These are phyloP conservation scores for Glaucopsyche alexis DNA, from an alignment of 2,888 invertebrate species.

Conservation along the genomic window DNA sequence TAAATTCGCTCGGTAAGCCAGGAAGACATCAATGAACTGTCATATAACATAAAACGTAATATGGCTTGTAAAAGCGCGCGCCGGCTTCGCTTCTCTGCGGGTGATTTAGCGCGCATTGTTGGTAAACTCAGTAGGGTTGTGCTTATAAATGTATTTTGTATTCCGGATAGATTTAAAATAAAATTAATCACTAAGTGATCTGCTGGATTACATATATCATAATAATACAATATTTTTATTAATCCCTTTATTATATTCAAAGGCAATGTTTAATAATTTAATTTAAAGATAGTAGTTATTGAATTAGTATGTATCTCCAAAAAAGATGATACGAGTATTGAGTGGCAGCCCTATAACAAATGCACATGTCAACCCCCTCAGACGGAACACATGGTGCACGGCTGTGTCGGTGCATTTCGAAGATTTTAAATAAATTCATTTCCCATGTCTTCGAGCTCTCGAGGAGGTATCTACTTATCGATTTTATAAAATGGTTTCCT, in stretches of 20 bases:
- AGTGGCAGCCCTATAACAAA: conserved; percentile 44
- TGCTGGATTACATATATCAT: too few relatives aligned
- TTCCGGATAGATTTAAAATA: too few relatives aligned
- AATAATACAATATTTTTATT: too few relatives aligned
- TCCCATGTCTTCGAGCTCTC: conserved; percentile 36
- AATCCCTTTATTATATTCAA: too few relatives aligned
- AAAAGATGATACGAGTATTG: not conserved
- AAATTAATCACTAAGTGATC: too few relatives aligned
- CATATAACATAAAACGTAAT: conserved; percentile 43
- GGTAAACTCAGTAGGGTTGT: conserved; percentile 55
- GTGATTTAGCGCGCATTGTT: conserved; percentile 68
- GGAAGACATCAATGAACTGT: conserved; percentile 48
- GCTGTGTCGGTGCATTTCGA: conserved; percentile 49
- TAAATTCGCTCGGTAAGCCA: conserved; percentile 45
- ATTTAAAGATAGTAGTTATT: not conserved
- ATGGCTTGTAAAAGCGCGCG: conserved; percentile 51
- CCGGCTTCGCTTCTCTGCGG: conserved; percentile 57
- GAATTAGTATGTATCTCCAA: not conserved
- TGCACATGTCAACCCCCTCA: conserved; percentile 66
- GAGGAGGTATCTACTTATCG: not conserved
- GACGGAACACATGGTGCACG: conserved; percentile 63
- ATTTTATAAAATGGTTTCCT: not conserved
- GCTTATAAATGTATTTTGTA: conserved; percentile 34
- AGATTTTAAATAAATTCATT: conserved; percentile 39
- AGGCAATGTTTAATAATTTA: not conserved